phyloP scores from a whole-genome alignment of 2,888 invertebrate species.

The Epistrophella euchroma region DNA sequence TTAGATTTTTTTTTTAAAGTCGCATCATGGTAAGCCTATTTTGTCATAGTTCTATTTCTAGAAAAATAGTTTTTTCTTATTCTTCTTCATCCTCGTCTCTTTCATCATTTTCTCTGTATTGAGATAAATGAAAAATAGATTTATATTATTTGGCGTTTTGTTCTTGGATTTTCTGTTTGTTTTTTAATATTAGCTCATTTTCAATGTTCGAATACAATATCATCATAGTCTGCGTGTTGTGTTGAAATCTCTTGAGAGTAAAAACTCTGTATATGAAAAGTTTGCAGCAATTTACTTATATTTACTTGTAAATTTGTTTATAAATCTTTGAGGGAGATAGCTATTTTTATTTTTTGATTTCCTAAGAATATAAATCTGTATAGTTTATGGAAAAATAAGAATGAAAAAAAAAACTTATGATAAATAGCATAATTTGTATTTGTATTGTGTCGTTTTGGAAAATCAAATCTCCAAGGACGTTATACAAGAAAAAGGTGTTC shows the following conservation, averaged over 20 bases:
- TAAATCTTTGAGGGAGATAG: background rate
- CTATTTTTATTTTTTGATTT: background rate
- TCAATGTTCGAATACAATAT: background rate
- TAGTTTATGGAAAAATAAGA: background rate
- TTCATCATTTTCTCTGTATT: background rate
- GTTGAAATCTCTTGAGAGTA: constrained; percentile 1
- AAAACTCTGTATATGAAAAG: constrained; percentile 4
- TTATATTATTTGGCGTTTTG: background rate
- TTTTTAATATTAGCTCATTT: constrained; percentile 11
- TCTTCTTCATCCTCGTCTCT: background rate
- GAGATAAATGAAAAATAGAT: background rate
- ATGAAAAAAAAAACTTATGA: background rate
- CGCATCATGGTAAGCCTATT: background rate
- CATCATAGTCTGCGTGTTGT: background rate
- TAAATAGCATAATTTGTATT: constrained; percentile 3
- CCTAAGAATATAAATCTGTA: background rate
- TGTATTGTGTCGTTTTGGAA: background rate
- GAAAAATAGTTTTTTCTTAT: background rate
- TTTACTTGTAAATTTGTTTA: constrained; percentile 17
- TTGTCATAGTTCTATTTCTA: background rate
- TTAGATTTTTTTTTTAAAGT: too few species aligned
- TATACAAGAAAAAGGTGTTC: background rate
- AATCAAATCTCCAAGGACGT: background rate
- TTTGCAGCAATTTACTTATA: constrained; percentile 7
- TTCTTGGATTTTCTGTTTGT: background rate